Evolutionary conservation across 2,888 invertebrate genomes (phyloP), one percentile per base, ranked within the genome.

Genomic region (Aleiodes leptofemur): DNA sequence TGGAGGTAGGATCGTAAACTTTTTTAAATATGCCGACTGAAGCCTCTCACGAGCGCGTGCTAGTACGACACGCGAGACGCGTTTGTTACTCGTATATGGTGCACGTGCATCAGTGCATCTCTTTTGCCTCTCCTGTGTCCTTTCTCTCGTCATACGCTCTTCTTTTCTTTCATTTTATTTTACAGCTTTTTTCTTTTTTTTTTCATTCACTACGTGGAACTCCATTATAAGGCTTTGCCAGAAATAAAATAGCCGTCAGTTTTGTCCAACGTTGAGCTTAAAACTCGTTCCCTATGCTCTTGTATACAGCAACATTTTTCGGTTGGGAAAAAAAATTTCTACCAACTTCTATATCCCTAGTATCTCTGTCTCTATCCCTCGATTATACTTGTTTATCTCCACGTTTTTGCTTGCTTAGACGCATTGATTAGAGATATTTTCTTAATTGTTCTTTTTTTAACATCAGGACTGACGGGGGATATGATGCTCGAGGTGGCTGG

Each of bases 1-100:
- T 76, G 76, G 76, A 76, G 72, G 76, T 78, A 79, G 82, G 81
- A 82, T 83, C 82, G 82, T 82, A 84, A 86, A 86, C 83, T 85
- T 84, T 83, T 79, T 77, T 69, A 68, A 74, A 79, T 77, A 73
- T 68, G 73, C 66, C 68, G 68, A 73, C 61, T 74, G 64, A 74
- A 74, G 70, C 74, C 74, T 77, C 71, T 75, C 69, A 64, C 69
- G 69, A 70, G 74, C 66, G 72, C 76, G 70, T 72, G 66, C 69
- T 57, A 78, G 71, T 43, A 74, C 56, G 76, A 74, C 78, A 73
- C 64, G 51, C 66, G 76, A 74, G 71, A 78, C 77, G 76, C 73
- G 72, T 75, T 69, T 70, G 70, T 73, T 66, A 68, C 76, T 76
- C 74, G 57, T 74, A 51, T 74, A 53, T 14, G 51, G 61, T 72